Base-by-base conservation (phyloP, 2,113 vertebrate genomes). In the Chaetops frenatus region DNA sequence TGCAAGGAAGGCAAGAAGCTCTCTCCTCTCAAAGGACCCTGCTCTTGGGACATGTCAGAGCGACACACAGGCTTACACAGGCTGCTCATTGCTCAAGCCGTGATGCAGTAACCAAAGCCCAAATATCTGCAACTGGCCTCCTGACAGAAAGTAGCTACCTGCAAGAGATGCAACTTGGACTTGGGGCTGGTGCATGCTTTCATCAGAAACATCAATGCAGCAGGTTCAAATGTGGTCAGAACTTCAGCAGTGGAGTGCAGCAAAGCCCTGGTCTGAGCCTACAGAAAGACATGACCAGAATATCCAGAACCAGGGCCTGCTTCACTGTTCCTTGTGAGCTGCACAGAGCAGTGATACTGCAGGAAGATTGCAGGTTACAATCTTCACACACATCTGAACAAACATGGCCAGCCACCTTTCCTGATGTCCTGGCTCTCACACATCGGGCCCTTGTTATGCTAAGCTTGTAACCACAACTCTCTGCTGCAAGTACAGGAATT, bases 1-100 rank as follows among this genome's bases (percentile, higher is more conserved):
- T 25, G 14, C 31, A 70, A 48, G 11, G n/a, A 66, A 4, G 3
- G 8, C 28, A 77, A 69, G 27, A 73, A 40, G 22, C 42, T 54
- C 19, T 62, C 11, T 48, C 16, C 15, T 45, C 31, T 67, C 29
- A 44, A 31, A 73, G 27, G 24, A 60, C 54, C 28, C 42, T 65
- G 8, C 20, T 81, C 15, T 23, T 44, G 57, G 13, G 28, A 35
- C 15, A 38, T 10, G 29, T 44, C 18, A 44, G 23, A 67, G 14
- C 2, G 9, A 69, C 9, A 56, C 6, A n/a, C 13, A 6, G 1
- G 0, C 60, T 12, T 42, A 21, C 5, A 7, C 0, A 1, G 29
- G 19, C 38, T 69, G 48, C 35, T 66, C 9, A 36, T 33, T 1
- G 2, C 35, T 74, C 25, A 27, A 31, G 29, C 6, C 79, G 38